Percentiles rank a stretch among this genome's conserved stretches.
phyloP scores from a whole-genome alignment of 2,888 invertebrate species.

The Hartigia nigra region DNA sequence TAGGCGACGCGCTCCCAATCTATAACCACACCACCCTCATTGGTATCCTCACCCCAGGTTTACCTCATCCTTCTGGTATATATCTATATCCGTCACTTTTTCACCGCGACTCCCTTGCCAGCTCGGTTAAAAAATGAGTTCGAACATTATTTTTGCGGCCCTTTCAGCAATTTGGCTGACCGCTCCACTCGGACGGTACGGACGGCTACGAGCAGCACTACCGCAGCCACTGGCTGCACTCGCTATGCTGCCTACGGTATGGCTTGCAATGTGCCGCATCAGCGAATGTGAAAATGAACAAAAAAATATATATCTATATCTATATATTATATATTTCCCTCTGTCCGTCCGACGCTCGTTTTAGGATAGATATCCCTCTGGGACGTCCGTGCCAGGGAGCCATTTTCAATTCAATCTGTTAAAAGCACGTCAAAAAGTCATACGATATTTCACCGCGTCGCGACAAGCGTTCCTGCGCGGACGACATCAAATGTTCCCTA shows the following conservation, averaged over 20 bases:
- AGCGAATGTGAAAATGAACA: constrained; percentile 59
- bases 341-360: constrained; percentile 46
- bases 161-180: constrained; percentile 41
- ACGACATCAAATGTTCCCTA: background rate
- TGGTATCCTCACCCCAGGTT: background rate
- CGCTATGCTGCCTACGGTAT: constrained; percentile 13
- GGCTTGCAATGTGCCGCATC: constrained; percentile 57
- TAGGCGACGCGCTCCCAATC: constrained; percentile 39
- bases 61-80: constrained; percentile 19
- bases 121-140: constrained; percentile 50
- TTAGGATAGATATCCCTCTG: constrained; percentile 52
- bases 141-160: constrained; percentile 57
- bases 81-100: constrained; percentile 53
- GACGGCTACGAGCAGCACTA: background rate
- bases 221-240: constrained; percentile 5
- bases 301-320: constrained; percentile 31
- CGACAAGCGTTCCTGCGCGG: background rate
- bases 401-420: constrained; percentile 64
- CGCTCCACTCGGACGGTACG: constrained; percentile 36
- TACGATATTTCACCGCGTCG: constrained; percentile 57
- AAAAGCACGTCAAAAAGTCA: constrained; percentile 64
- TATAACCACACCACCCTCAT: constrained; percentile 16
- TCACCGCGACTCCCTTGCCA: constrained; percentile 37
- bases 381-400: constrained; percentile 57
- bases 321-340: constrained; percentile 28